Percentiles rank a stretch among this genome's conserved stretches.
These are phyloP conservation scores for Oreortyx pictus DNA, from an alignment of 2,797 vertebrate genomes.

Conservation along the genomic window DNA sequence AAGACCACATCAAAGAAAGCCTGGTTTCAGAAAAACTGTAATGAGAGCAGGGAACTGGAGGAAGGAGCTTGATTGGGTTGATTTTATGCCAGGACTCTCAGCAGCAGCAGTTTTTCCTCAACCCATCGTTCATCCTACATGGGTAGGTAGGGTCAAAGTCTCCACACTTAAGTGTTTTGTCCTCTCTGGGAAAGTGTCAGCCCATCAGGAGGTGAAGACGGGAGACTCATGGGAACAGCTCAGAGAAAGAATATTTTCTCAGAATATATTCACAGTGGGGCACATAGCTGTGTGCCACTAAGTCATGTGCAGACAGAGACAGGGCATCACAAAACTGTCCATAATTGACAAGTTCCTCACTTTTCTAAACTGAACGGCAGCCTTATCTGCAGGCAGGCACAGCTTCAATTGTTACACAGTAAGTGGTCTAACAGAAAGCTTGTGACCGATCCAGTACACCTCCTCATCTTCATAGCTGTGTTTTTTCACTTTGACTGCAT, in stretches of 20 bases:
- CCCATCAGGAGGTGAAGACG: neutral
- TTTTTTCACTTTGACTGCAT: neutral
- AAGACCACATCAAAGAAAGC: neutral
- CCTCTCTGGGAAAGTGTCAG: neutral
- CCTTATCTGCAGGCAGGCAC: neutral
- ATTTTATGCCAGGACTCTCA: neutral
- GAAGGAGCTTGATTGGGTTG: neutral
- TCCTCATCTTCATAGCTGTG: neutral
- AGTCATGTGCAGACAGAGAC: neutral
- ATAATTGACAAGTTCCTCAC: neutral
- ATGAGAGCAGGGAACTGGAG: neutral
- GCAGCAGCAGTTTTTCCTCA: neutral
- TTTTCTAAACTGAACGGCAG: neutral
- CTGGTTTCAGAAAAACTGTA: neutral
- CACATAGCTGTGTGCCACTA: rapidly evolving
- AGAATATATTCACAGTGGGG: neutral
- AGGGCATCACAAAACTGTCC: neutral
- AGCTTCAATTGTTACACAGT: neutral
- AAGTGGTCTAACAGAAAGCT: neutral
- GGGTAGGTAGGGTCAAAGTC: neutral
- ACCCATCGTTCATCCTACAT: neutral
- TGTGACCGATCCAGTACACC: neutral
- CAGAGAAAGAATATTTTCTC: neutral
- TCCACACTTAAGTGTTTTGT: neutral
- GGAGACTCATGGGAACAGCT: neutral